Base-by-base conservation (phyloP, 2,888 invertebrate species). In the Lasioglossum malachurum region DNA sequence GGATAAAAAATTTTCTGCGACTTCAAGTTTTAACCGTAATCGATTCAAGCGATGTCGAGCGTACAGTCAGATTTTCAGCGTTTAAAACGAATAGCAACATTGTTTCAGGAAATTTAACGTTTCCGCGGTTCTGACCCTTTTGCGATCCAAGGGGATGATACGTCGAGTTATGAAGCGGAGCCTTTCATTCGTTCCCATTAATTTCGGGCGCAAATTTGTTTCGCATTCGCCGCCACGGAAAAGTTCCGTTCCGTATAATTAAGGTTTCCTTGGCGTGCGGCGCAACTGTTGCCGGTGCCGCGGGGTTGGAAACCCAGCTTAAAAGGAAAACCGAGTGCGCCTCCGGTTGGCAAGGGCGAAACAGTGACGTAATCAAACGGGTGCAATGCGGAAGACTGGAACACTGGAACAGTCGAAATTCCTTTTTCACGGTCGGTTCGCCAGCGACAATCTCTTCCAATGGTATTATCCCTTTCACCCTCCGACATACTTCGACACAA, bases 281-380 rank as follows among this genome's bases (percentile, higher is more conserved):
- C 46, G 49, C 46, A 71, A 78, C 78, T 87, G 83, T 82, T 83
- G 78, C 75, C 75, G 31, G 5, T n/a, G 53, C 41, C 5, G 64
- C 49, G 49, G 44, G n/a, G 57, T 12, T 78, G 84, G 79, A 60
- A 83, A 75, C 71, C 69, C 83, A 79, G 44, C 67, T 81, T 73
- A 44, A 69, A 76, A 77, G 82, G 81, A 71, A 85, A 88, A 85
- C 64, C 75, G 57, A 46, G 75, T 41, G 78, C 41, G 31, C 67
- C 75, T 35, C 8, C 10, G 60, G 73, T 84, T 87, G 90, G 84
- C 89, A 86, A 77, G 83, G 82, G 84, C 81, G 74, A 83, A 79
- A 86, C 77, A 72, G 83, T 91, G 91, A 91, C 90, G 90, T 83
- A 91, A 90, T 75, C 75, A 79, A 84, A 82, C 82, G 87, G 89